Percentiles rank a stretch among this genome's conserved stretches.
These are phyloP conservation scores for Pristionchus entomophagus DNA, from an alignment of 2,888 invertebrate species.

Conservation along the genomic window DNA sequence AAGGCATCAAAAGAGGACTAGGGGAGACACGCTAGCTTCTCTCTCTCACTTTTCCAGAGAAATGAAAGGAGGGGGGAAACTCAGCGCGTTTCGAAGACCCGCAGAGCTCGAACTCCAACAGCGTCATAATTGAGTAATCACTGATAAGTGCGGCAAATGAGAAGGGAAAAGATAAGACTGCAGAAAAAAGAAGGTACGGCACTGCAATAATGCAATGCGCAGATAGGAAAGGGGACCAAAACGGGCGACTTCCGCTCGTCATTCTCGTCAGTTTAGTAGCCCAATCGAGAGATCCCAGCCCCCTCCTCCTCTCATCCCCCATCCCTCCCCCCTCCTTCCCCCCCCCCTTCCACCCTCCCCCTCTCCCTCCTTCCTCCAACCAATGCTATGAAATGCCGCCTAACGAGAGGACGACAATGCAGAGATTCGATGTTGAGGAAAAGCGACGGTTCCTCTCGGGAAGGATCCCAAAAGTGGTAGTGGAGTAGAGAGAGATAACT, in stretches of 20 bases:
- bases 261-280: not conserved
- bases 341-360: not conserved
- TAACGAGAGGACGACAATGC: slow-evolving; percentile 31
- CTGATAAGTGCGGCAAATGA: no score
- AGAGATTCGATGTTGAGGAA: slow-evolving; percentile 1
- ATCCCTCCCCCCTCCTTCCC: not conserved
- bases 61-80: not conserved
- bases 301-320: not conserved
- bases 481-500: not conserved
- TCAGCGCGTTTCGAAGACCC: not conserved
- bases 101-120: no score
- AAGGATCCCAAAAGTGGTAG: not conserved
- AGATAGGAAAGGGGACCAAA: not conserved
- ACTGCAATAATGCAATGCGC: not conserved
- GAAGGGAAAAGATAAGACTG: no score
- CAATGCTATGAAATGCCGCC: slow-evolving; percentile 37
- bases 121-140: no score
- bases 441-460: not conserved
- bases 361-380: no score
- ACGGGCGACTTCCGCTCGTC: not conserved
- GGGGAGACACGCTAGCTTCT: slow-evolving; percentile 10
- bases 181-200: no score
- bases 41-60: not conserved
- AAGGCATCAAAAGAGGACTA: slow-evolving; percentile 13
- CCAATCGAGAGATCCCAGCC: slow-evolving; percentile 3